Conservation (phyloP, 2,888 invertebrate genomes). For the Eulithis testata region DNA sequence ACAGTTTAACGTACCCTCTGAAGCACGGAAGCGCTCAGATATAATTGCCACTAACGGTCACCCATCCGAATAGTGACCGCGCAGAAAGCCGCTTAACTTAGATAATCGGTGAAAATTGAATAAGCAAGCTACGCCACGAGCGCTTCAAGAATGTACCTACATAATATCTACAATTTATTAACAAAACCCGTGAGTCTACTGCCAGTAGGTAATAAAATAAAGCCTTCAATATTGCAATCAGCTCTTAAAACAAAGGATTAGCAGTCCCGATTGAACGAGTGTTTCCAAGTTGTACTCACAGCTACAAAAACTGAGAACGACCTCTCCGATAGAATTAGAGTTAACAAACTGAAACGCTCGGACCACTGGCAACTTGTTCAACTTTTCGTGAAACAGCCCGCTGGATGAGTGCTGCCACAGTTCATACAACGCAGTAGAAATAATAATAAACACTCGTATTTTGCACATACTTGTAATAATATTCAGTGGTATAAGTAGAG, state of each 20-base stretch:
- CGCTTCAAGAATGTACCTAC: neutral
- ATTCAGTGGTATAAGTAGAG: no score
- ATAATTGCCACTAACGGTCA: no score
- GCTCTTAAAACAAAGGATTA: constrained; percentile 37
- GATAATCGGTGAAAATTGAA: no score
- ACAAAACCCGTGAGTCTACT: neutral
- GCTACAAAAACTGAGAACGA: constrained; percentile 51
- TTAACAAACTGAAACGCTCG: constrained; percentile 57
- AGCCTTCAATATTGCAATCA: constrained; percentile 17
- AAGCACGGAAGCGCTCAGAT: no score
- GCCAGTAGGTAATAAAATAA: constrained; percentile 2
- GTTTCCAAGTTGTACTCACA: constrained; percentile 44
- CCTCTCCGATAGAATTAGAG: constrained; percentile 59
- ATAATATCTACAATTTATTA: neutral
- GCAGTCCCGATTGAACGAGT: constrained; percentile 45
- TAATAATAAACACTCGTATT: neutral
- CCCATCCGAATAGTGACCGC: no score
- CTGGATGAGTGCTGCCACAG: constrained; percentile 26
- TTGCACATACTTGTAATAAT: no score
- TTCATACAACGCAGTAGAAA: constrained; percentile 2
- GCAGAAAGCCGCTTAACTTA: no score
- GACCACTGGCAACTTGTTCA: constrained; percentile 51
- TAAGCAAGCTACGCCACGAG: no score
- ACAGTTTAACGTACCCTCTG: no score
- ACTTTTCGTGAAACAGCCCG: constrained; percentile 49